Evolutionary conservation across 2,888 invertebrate species (phyloP), one percentile per base, ranked within the genome.

Genomic region (Pseudanteris insignis): DNA sequence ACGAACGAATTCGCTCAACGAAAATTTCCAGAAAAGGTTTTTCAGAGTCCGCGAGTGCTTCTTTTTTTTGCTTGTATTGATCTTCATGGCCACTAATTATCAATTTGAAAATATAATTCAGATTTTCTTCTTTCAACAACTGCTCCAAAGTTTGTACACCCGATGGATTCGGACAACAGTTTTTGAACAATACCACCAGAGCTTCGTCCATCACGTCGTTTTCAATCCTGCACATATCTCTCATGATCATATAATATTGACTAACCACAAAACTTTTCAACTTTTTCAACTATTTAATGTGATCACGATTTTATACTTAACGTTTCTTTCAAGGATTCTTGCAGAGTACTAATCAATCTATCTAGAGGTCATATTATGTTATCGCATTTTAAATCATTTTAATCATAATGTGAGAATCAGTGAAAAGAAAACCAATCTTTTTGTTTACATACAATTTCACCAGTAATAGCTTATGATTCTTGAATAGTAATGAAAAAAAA

Each of bases 201-300:
- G 53, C 15, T 1, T 60, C 47, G 18, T 53, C 43, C 54, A 54
- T 54, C 8, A 13, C 21, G 30, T 41, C 12, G 1, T 29, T 11
- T 15, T 48, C 24, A 7, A 9, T 28, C 18, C 26, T 29, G 25
- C 24, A 37, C 29, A 46, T 25, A 8, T 32, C 11, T 1, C 30
- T 13, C 13, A 13, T 32, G 9, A 29, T 6, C 26, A 26, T n/a
- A 7, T n/a, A 26, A 26, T 14, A 33, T 2, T n/a, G n/a, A n/a
- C n/a, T n/a, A n/a, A n/a, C n/a, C n/a, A n/a, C n/a, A n/a, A n/a
- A n/a, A n/a, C n/a, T n/a, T n/a, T n/a, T n/a, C n/a, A n/a, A n/a
- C n/a, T n/a, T n/a, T n/a, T n/a, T n/a, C n/a, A n/a, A n/a, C n/a
- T n/a, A n/a, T n/a, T n/a, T n/a, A n/a, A n/a, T n/a, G n/a, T n/a